Evolutionary conservation across 30 jellyfish, hydroid and myxozoan species (phyloP).

Genomic region (Hydra vulgaris): DNA sequence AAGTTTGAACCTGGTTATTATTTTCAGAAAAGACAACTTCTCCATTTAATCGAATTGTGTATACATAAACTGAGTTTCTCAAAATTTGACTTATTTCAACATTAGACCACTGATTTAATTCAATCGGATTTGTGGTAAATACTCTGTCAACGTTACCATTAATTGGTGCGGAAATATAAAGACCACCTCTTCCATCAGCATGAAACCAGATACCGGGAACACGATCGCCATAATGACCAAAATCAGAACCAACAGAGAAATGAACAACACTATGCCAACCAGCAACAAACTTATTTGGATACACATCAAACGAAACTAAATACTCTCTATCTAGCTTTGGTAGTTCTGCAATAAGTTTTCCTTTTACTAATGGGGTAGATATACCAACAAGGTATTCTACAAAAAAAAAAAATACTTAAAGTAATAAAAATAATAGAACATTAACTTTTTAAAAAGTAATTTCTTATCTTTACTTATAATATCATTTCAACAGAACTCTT

Average conservation of each 20-base stretch:
- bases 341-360: neutral
- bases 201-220: constrained; percentile 7
- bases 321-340: neutral
- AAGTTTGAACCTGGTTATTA: neutral
- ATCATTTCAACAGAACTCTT: neutral
- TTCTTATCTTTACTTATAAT: neutral
- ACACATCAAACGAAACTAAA: neutral
- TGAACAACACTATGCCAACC: neutral
- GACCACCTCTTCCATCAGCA: neutral
- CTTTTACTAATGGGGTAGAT: neutral
- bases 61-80: neutral
- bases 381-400: neutral
- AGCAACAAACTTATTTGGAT: neutral
- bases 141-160: neutral
- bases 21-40: neutral
- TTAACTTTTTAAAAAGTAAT: no score
- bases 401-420: no score
- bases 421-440: no score
- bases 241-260: neutral
- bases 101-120: neutral
- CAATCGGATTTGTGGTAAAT: neutral
- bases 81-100: neutral
- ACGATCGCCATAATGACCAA: neutral
- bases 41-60: neutral
- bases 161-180: neutral